phyloP scores from a whole-genome alignment of 2,113 vertebrate species.

The Paracanthobrama guichenoti region DNA sequence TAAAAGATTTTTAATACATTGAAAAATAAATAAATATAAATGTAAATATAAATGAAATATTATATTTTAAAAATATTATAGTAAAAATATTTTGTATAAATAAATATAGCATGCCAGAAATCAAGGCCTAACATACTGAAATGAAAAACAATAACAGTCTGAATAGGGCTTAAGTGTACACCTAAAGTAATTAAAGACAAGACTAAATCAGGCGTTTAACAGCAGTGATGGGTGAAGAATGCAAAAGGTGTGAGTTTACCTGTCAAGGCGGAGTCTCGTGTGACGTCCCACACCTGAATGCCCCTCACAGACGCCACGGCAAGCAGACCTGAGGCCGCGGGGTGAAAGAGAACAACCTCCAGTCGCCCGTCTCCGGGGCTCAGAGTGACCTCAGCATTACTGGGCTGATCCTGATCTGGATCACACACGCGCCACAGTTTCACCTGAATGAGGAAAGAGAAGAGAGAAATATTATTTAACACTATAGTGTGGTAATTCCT shows the following conservation, averaged over 20 bases:
- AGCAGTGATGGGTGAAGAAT: background rate
- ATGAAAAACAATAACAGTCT: background rate
- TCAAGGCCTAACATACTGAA: too few relatives aligned
- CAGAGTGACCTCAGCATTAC: slow-evolving; percentile 70
- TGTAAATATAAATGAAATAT: too few relatives aligned
- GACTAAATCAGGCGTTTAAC: background rate
- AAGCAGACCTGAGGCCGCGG: slow-evolving; percentile 80
- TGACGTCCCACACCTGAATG: slow-evolving; percentile 83
- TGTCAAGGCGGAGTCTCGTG: slow-evolving; percentile 74
- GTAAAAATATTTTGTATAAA: background rate
- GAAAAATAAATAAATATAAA: too few relatives aligned
- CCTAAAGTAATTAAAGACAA: background rate
- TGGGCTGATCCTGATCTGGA: slow-evolving; percentile 67
- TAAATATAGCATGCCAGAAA: too few relatives aligned
- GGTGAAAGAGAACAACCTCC: slow-evolving; percentile 85
- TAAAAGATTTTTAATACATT: too few relatives aligned
- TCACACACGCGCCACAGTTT: slow-evolving; percentile 86
- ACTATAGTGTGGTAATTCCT: background rate
- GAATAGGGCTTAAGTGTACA: background rate
- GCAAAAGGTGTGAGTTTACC: slow-evolving; percentile 69
- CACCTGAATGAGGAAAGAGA: slow-evolving; percentile 72
- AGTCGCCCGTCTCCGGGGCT: slow-evolving; percentile 65
- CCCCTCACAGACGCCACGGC: slow-evolving; percentile 67
- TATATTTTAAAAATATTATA: too few relatives aligned
- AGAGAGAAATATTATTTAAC: background rate